Conservation (phyloP, 2,113 vertebrate genomes). For the Otis tarda region DNA sequence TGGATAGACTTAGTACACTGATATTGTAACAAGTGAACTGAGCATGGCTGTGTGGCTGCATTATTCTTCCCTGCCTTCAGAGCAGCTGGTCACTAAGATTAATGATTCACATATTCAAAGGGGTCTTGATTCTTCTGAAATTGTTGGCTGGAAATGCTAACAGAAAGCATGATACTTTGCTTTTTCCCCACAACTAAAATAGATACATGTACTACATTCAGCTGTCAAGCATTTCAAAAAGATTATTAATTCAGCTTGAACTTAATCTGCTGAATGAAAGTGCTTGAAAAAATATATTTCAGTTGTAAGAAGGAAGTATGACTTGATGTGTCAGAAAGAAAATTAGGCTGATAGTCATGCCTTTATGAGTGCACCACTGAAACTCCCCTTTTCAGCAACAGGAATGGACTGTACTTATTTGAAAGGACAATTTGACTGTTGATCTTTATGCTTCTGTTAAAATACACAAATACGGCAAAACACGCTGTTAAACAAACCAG, state of each 20-base stretch:
- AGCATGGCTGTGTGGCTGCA: background rate
- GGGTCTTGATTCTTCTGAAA: background rate
- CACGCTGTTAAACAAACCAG: background rate
- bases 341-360: background rate
- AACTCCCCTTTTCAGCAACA: background rate
- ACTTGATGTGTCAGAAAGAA: background rate
- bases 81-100: background rate
- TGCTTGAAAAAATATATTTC: background rate
- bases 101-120: background rate
- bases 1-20: background rate
- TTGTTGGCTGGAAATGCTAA: background rate
- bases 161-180: background rate
- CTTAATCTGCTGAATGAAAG: conserved; percentile 13
- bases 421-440: background rate
- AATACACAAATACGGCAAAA: background rate
- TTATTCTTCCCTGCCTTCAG: background rate
- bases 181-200: background rate
- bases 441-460: background rate
- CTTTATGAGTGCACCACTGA: background rate
- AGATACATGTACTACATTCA: background rate
- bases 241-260: background rate
- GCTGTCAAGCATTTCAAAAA: background rate
- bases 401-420: background rate
- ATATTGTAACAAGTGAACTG: background rate
- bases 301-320: background rate